Percentiles rank a stretch among this genome's conserved stretches.
Conservation (phyloP, 23 tunicate genomes). For the Styela clava region DNA sequence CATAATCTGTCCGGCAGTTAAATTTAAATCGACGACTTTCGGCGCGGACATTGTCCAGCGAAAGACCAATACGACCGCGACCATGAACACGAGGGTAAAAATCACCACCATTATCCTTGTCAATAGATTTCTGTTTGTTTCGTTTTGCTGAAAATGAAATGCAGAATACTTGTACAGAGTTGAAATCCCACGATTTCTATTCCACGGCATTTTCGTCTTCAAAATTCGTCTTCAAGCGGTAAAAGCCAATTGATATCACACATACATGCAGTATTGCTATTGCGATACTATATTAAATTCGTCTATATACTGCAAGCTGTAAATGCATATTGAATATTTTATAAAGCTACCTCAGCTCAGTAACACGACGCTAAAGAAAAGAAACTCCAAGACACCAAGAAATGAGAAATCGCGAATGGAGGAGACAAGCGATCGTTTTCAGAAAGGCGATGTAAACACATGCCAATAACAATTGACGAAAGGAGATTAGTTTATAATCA, state of each 20-base stretch:
- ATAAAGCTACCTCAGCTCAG: not conserved
- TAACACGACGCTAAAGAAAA: not conserved
- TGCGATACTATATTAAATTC: not conserved
- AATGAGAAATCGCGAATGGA: too few species aligned
- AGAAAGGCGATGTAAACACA: not conserved
- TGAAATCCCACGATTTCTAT: not conserved
- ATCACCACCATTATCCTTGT: not conserved
- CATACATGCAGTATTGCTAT: not conserved
- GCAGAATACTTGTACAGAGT: not conserved
- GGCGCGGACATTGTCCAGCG: not conserved
- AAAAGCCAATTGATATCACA: not conserved
- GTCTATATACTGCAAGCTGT: not conserved
- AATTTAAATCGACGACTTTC: not conserved
- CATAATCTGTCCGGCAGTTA: not conserved
- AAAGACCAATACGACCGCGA: not conserved
- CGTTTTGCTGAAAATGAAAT: not conserved
- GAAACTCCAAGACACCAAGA: too few species aligned
- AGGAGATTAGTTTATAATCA: not conserved
- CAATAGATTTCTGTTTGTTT: not conserved
- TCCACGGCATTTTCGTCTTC: not conserved
- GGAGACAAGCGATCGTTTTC: not conserved
- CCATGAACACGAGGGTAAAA: not conserved
- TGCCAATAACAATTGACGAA: not conserved
- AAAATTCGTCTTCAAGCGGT: too few species aligned
- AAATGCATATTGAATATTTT: not conserved